These are phyloP conservation scores for Chunga burmeisteri DNA, from an alignment of 2,113 vertebrate species.

Conservation along the genomic window DNA sequence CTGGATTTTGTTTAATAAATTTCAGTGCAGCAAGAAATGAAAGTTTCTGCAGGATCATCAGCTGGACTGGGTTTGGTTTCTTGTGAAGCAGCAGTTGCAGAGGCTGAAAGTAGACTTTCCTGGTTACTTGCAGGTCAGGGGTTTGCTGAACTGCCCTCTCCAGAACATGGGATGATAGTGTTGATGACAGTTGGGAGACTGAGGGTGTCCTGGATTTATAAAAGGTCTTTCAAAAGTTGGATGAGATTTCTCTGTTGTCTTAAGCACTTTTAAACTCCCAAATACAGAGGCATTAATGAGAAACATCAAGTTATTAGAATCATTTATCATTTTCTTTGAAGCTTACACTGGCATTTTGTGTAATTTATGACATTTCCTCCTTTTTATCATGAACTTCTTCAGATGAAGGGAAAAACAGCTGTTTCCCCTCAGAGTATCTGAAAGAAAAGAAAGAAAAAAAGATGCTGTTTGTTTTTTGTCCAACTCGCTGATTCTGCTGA, in stretches of 20 bases:
- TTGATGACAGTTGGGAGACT: background rate
- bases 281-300: conserved; percentile 77
- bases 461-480: conserved; percentile 68
- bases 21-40: conserved; percentile 40
- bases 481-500: conserved; percentile 61
- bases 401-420: conserved; percentile 75
- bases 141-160: background rate
- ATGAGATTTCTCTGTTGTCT: conserved; percentile 63
- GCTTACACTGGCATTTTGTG: conserved; percentile 76
- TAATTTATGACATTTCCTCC: conserved; percentile 79
- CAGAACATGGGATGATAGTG: background rate
- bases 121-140: conserved; percentile 1
- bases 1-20: conserved; percentile 42
- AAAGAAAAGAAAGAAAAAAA: conserved; percentile 66
- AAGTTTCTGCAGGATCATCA: conserved; percentile 32
- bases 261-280: conserved; percentile 69
- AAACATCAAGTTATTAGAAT: conserved; percentile 80
- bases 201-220: conserved; percentile 17
- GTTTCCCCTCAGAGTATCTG: conserved; percentile 69
- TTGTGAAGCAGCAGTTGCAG: background rate
- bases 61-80: conserved; percentile 23
- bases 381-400: conserved; percentile 74
- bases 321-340: conserved; percentile 81
- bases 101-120: background rate
- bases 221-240: conserved; percentile 50